Evolutionary conservation across 2,113 vertebrate genomes (phyloP), one percentile per base, ranked within the genome.

Genomic region (Onychorhynchus coronatus): DNA sequence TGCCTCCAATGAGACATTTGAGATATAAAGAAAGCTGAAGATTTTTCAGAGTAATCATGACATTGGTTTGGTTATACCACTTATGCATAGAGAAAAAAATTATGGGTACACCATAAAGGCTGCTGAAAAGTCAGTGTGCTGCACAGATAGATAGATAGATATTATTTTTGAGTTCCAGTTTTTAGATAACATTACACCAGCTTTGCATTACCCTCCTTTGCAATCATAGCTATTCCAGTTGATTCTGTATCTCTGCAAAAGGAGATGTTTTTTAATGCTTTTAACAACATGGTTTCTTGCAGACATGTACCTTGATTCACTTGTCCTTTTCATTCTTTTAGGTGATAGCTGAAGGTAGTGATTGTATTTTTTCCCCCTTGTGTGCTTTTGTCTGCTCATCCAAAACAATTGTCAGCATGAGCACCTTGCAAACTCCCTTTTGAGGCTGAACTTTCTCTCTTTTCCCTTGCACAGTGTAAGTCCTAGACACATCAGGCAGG

Each of bases 201-300:
- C 73, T 87, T 77, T 91, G 44, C 21, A 20, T 50, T 72, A 27
- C 39, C 27, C 35, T 70, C 33, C 21, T 71, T 62, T 94, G 20
- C 20, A 49, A 9, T 58, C 11, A 41, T 2, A 85, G 5, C 30
- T 81, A 44, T 66, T 76, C 44, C 0, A 0, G 17, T 18, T 71
- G 71, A 62, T 77, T 94, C n/a, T 75, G 5, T 56, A 59, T 76
- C 30, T 61, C 10, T 52, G 19, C 76, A 93, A 31, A 85, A 52
- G 12, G 14, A 76, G 28, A 23, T 53, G 8, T 67, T 33, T 50
- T 58, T 37, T 68, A 67, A 49, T 58, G 10, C 17, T 74, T 10
- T 73, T 28, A 58, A 39, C 6, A 21, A 25, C 28, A 14, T 33
- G 8, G 3, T 49, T 85, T 77, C 12, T 41, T 81, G 28, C 56